These are phyloP conservation scores for Cetonia aurata DNA, from an alignment of 2,888 invertebrate genomes.

Conservation along the genomic window DNA sequence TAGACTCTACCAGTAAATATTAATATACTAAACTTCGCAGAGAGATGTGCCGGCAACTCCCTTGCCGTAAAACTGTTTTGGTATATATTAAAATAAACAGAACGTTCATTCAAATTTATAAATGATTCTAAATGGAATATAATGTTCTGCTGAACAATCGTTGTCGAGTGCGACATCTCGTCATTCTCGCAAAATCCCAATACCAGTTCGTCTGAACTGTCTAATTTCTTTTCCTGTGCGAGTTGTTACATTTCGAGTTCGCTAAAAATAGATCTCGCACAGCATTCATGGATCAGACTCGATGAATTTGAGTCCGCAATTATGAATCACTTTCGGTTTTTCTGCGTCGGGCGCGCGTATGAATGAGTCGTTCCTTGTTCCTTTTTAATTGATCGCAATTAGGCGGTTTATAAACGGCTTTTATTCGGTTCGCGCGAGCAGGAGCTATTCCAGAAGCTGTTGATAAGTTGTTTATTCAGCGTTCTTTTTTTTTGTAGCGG, in stretches of 20 bases:
- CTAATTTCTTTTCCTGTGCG: slow-evolving; percentile 1
- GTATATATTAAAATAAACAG: too few species aligned
- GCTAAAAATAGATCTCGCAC: slow-evolving; percentile 20
- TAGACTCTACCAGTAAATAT: too few species aligned
- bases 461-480: background rate
- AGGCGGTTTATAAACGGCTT: slow-evolving; percentile 9
- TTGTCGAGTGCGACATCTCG: background rate
- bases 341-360: background rate
- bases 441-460: too few species aligned
- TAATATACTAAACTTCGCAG: too few species aligned
- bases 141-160: too few species aligned
- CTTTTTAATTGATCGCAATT: slow-evolving; percentile 22
- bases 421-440: background rate
- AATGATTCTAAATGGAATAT: too few species aligned
- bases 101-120: too few species aligned
- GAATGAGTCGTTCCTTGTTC: slow-evolving; percentile 20
- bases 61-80: too few species aligned
- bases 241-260: slow-evolving; percentile 25
- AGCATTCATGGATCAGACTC: slow-evolving; percentile 2
- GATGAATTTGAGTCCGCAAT: slow-evolving; percentile 15
- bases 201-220: slow-evolving; percentile 2
- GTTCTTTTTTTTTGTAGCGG: too few species aligned
- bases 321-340: slow-evolving; percentile 26
- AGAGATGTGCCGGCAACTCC: too few species aligned
- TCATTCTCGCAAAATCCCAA: background rate